Percentiles rank a stretch among this genome's conserved stretches.
Conservation (phyloP, 1,140 invertebrate species). For the Drosophila simulans region DNA sequence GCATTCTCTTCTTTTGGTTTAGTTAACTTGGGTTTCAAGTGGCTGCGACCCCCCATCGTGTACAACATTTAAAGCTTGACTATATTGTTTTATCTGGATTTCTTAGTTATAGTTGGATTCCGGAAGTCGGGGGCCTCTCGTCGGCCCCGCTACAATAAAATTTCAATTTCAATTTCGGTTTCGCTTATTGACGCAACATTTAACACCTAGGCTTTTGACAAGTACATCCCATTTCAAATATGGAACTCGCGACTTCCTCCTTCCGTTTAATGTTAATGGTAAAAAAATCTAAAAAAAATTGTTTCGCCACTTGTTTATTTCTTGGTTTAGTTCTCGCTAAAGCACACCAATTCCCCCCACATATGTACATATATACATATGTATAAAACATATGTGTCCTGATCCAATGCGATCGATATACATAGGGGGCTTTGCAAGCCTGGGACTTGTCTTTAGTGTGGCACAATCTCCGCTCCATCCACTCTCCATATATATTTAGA, state of each 20-base stretch:
- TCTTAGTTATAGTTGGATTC: conserved; percentile 17
- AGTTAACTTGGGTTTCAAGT: conserved; percentile 40
- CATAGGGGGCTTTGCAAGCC: conserved; percentile 9
- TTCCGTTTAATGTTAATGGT: conserved; percentile 60
- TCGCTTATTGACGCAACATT: conserved; percentile 70
- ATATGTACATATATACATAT: neutral
- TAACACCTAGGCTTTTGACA: conserved; percentile 58
- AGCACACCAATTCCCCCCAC: conserved; percentile 1
- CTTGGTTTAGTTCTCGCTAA: conserved; percentile 24
- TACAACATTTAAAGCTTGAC: conserved; percentile 82
- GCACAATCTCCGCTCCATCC: conserved; percentile 4
- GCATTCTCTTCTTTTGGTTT: conserved; percentile 16
- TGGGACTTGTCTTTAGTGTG: conserved; percentile 29
- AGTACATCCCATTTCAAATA: conserved; percentile 10
- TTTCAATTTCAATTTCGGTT: neutral
- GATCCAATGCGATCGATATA: neutral
- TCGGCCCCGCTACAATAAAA: conserved; percentile 55
- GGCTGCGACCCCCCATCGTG: conserved; percentile 27
- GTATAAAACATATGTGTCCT: neutral
- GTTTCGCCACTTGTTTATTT: conserved; percentile 15
- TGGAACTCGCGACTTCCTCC: neutral
- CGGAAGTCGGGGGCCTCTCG: conserved; percentile 23
- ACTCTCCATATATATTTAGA: conserved; percentile 15
- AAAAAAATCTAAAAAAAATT: conserved; percentile 75
- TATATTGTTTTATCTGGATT: conserved; percentile 46